Conservation (phyloP, 1,140 invertebrate species). For the Sinonovacula constricta region DNA sequence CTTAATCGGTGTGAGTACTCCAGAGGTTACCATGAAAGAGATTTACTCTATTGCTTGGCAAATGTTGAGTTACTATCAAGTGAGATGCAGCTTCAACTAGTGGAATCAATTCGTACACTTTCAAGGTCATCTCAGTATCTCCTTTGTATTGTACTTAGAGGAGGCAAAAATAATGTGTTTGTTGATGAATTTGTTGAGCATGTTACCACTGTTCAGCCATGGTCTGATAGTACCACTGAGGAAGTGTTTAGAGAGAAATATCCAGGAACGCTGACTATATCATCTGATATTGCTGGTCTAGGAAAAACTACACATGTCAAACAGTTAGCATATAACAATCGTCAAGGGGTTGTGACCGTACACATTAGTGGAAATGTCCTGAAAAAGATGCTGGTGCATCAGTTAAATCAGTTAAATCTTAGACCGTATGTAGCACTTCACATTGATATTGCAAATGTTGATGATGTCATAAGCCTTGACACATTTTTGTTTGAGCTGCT, state of each 20-base stretch:
- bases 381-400: constrained; percentile 22
- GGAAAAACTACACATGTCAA: constrained; percentile 53
- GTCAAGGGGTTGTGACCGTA: constrained; percentile 23
- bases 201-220: background rate
- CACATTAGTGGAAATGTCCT: constrained; percentile 51
- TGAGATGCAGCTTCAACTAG: no score
- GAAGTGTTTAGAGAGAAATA: constrained; percentile 25
- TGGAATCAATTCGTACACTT: no score
- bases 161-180: no score
- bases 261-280: constrained; percentile 38
- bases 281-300: constrained; percentile 51
- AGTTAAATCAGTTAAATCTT: constrained; percentile 14
- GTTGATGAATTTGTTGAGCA: no score
- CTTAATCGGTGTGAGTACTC: no score
- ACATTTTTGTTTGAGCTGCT: constrained; percentile 58
- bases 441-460: constrained; percentile 53
- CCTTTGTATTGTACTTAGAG: no score
- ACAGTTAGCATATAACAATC: background rate
- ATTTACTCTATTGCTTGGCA: no score
- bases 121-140: no score
- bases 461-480: constrained; percentile 49
- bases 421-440: constrained; percentile 45
- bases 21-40: no score
- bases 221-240: constrained; percentile 5
- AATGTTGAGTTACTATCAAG: no score